These are phyloP conservation scores for Cephonodes hylas DNA, from an alignment of 2,888 invertebrate species.

Conservation along the genomic window DNA sequence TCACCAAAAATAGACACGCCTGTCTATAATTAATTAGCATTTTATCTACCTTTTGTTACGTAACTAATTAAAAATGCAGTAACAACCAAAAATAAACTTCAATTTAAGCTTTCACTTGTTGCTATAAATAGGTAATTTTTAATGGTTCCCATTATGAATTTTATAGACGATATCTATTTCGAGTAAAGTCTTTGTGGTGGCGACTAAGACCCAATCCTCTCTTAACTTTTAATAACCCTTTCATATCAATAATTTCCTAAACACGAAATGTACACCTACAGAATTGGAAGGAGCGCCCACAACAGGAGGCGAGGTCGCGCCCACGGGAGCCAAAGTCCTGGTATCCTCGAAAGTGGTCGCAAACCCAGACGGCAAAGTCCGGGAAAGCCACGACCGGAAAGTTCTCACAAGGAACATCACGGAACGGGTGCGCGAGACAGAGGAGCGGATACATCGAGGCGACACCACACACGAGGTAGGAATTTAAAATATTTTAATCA, in stretches of 20 bases:
- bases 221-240: background rate
- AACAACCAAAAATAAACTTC: too few relatives aligned
- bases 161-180: too few relatives aligned
- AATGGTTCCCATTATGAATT: too few relatives aligned
- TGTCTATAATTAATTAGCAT: too few relatives aligned
- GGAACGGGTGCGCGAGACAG: constrained; percentile 90
- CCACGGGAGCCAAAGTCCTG: constrained; percentile 60
- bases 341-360: constrained; percentile 77
- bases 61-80: too few relatives aligned
- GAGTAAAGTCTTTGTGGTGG: too few relatives aligned
- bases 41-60: too few relatives aligned
- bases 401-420: constrained; percentile 91
- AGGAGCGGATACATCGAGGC: constrained; percentile 90
- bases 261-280: constrained; percentile 21
- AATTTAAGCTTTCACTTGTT: too few relatives aligned
- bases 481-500: constrained; percentile 24
- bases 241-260: background rate
- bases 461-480: constrained; percentile 93
- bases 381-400: constrained; percentile 89
- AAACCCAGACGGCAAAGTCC: constrained; percentile 88
- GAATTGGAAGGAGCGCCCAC: constrained; percentile 47
- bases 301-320: constrained; percentile 50
- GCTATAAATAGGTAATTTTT: too few relatives aligned
- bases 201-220: too few relatives aligned
- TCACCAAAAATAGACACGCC: too few relatives aligned